phyloP scores from a whole-genome alignment of 2,888 invertebrate genomes.

The Luperina testacea region DNA sequence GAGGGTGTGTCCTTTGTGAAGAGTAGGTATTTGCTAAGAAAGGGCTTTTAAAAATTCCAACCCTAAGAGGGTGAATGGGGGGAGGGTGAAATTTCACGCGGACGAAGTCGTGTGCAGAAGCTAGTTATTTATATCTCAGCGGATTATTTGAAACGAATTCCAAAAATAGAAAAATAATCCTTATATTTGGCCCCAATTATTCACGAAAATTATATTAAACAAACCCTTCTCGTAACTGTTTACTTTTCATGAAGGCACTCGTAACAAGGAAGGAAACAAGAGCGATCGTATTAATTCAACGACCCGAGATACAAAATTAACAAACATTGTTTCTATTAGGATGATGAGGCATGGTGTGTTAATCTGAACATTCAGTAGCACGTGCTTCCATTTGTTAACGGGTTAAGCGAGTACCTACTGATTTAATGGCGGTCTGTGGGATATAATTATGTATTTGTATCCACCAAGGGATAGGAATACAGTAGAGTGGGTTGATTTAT shows the following conservation, averaged over 20 bases:
- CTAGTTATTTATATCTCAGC: background rate
- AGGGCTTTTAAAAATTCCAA: no score
- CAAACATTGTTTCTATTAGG: slow-evolving; percentile 43
- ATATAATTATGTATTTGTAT: no score
- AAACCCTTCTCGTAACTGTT: slow-evolving; percentile 32
- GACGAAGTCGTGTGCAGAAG: background rate
- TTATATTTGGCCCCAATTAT: background rate
- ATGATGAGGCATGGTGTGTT: background rate
- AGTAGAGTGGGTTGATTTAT: background rate
- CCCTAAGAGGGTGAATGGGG: no score
- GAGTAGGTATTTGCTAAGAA: no score
- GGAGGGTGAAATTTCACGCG: no score
- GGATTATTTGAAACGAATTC: background rate
- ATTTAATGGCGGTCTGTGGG: background rate
- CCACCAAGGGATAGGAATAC: background rate
- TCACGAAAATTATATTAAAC: slow-evolving; percentile 15
- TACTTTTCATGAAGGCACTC: slow-evolving; percentile 45
- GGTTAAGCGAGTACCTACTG: no score
- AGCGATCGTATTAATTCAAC: slow-evolving; percentile 42
- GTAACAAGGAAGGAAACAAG: slow-evolving; percentile 20
- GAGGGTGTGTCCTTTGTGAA: no score
- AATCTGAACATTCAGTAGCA: background rate
- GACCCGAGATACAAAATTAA: slow-evolving; percentile 43
- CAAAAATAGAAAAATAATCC: background rate
- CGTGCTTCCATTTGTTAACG: background rate